Evolutionary conservation across 2,888 invertebrate genomes (phyloP).

Genomic region (Cantharis rufa): DNA sequence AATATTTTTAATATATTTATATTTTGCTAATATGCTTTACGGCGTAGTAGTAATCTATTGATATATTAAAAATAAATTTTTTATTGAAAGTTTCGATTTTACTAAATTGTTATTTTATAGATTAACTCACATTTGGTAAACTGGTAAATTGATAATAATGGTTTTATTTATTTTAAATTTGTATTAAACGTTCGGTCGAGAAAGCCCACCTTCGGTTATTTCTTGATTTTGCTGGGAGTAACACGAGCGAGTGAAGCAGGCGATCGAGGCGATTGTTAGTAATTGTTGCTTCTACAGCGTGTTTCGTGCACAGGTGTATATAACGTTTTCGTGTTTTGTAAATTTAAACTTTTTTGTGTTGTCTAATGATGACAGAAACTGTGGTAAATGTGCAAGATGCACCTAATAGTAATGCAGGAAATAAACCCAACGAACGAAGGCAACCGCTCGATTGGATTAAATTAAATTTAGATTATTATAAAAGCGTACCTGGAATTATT

Average conservation of each 20-base stretch:
- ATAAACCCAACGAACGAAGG: conserved; percentile 40
- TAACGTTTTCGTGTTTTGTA: conserved; percentile 13
- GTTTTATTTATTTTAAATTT: background rate
- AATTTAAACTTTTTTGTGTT: conserved; percentile 11
- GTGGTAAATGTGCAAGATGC: conserved; percentile 78
- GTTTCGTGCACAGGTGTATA: conserved; percentile 22
- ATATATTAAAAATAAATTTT: background rate
- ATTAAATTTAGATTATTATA: conserved; percentile 79
- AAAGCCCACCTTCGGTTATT: conserved; percentile 16
- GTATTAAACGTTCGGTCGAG: background rate
- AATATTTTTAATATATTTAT: background rate
- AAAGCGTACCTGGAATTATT: conserved; percentile 77
- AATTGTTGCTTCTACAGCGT: conserved; percentile 8
- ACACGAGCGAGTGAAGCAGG: conserved; percentile 16
- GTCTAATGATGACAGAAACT: conserved; percentile 78
- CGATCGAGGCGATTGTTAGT: conserved; percentile 8
- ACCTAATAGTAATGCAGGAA: conserved; percentile 58
- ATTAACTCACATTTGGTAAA: background rate
- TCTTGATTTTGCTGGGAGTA: conserved; percentile 7
- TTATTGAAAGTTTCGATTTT: background rate
- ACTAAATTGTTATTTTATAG: background rate
- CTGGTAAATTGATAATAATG: background rate
- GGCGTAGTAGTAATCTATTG: background rate
- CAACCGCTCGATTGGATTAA: conserved; percentile 70
- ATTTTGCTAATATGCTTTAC: background rate